Conservation (phyloP, 1,140 invertebrate species). For the Camponotus pennsylvanicus region DNA sequence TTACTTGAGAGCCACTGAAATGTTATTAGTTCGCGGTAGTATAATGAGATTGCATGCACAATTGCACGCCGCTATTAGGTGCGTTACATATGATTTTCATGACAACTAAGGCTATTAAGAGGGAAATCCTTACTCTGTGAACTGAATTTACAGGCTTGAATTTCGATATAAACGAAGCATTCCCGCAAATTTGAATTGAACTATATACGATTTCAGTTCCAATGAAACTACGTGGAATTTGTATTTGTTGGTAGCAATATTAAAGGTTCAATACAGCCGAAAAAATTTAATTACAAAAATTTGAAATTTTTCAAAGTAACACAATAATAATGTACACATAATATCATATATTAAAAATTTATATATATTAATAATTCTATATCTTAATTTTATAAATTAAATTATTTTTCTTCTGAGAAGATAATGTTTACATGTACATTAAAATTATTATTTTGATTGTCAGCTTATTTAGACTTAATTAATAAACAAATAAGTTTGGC, state of each 20-base stretch:
- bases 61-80: conserved; percentile 30
- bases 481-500: neutral
- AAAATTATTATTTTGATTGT: neutral
- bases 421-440: neutral
- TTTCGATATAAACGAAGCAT: neutral
- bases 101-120: conserved; percentile 14
- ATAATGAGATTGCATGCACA: conserved; percentile 60
- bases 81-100: conserved; percentile 58
- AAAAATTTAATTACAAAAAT: conserved; percentile 10
- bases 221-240: neutral
- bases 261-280: neutral
- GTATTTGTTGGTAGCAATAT: conserved; percentile 4
- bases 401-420: neutral
- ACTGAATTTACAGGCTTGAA: conserved; percentile 17
- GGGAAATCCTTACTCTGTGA: neutral
- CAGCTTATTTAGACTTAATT: neutral
- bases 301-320: neutral
- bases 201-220: conserved; percentile 12
- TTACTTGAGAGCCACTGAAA: conserved; percentile 65
- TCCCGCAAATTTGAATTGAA: neutral
- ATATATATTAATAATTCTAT: neutral
- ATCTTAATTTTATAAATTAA: neutral
- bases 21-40: conserved; percentile 50
- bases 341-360: conserved; percentile 15
- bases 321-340: neutral